Conservation (phyloP, 2,797 vertebrate genomes). For the Enteromius fasciolatus region DNA sequence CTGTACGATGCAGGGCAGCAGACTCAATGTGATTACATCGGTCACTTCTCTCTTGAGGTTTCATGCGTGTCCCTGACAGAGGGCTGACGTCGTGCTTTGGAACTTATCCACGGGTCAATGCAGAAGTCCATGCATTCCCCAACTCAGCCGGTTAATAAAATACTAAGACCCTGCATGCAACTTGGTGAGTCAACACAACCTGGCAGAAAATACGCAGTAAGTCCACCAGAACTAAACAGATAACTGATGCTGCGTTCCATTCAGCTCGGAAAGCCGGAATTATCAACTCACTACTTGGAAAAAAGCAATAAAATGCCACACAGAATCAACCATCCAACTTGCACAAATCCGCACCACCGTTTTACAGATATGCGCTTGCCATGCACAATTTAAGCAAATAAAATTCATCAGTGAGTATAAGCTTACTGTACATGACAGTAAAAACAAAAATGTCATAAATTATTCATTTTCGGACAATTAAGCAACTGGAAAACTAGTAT, state of each 20-base stretch:
- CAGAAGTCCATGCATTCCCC: slow-evolving; percentile 34
- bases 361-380: neutral
- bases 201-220: slow-evolving; percentile 33
- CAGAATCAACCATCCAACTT: neutral
- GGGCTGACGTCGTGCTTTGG: slow-evolving; percentile 43
- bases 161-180: slow-evolving; percentile 23
- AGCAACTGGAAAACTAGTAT: neutral
- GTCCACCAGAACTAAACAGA: slow-evolving; percentile 47
- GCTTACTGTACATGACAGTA: neutral
- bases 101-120: slow-evolving; percentile 51
- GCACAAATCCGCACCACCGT: neutral
- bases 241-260: slow-evolving; percentile 33
- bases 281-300: slow-evolving; percentile 16
- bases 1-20: slow-evolving; percentile 45
- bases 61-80: slow-evolving; percentile 51
- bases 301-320: slow-evolving; percentile 24
- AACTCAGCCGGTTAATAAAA: slow-evolving; percentile 46
- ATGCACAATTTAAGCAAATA: slow-evolving; percentile 7
- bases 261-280: slow-evolving; percentile 25
- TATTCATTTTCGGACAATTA: neutral
- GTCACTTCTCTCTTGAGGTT: slow-evolving; percentile 57
- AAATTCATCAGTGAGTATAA: neutral
- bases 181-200: slow-evolving; percentile 38
- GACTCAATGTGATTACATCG: slow-evolving; percentile 63
- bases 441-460: neutral